Evolutionary conservation across 1,140 invertebrate species (phyloP), one percentile per base, ranked within the genome.

Genomic region (Eufriesea mexicana): DNA sequence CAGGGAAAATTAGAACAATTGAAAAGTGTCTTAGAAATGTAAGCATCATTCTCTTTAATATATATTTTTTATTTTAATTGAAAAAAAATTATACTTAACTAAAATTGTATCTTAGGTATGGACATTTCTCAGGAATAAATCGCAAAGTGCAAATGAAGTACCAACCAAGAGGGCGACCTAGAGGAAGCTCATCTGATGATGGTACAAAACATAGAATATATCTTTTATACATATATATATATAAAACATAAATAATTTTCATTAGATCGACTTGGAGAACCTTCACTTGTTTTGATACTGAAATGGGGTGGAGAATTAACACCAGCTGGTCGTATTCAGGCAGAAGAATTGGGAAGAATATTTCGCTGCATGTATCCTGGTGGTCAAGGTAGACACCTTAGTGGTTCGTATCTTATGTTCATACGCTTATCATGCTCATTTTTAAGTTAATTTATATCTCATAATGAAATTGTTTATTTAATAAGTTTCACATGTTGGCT

Each of bases 251-350:
- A 57, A 62, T 74, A 28, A 62, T 83, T 66, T 90, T 89, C 89
- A 95, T 94, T 95, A 96, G 97, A 98, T 93, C 95, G 95, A 83
- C 96, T 97, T 5, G 96, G 96, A 64, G 98, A 98, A 89, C 98
- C 98, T 5, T 98, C 98, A 0, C 94, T 99, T 64, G 97, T 99
- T 23, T 95, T 99, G 57, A 99, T 99, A 86, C 95, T 99, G 49
- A 99, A 99, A 95, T 99, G 99, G 99, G 99, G 99, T 78, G 99
- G 99, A 54, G 99, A 99, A 94, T 94, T 99, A 88, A 99, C 99
- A n/a, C 98, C 99, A 2, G 98, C 98, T 0, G 99, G 99, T 25
- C 96, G 98, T 77, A 97, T 99, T 47, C 99, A 99, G 95, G 99
- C 99, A 5, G 99, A 99, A 95, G 98, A 99, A 93, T 94, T 99